Evolutionary conservation across 2,797 vertebrate species (phyloP).

Genomic region (Lepilemur septentrionalis): DNA sequence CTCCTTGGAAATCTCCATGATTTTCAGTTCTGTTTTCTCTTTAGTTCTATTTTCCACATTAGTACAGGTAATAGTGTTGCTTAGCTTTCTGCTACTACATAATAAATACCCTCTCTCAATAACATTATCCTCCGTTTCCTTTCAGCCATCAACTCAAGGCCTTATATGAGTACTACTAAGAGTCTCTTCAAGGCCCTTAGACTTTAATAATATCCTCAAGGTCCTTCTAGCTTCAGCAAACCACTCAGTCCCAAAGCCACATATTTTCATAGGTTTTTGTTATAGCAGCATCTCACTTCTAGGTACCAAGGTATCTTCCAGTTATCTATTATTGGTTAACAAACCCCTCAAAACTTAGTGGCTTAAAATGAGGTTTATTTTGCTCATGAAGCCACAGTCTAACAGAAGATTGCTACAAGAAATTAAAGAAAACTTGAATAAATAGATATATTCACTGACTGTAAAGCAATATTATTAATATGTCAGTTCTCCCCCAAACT

Average conservation of each 20-base stretch:
- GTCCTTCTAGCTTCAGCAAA: background rate
- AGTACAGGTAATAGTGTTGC: background rate
- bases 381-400: background rate
- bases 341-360: background rate
- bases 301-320: background rate
- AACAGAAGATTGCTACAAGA: background rate
- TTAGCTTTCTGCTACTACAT: background rate
- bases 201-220: background rate
- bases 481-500: background rate
- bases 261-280: background rate
- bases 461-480: background rate
- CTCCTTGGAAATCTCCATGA: background rate
- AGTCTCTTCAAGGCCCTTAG: background rate
- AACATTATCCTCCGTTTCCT: background rate
- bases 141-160: background rate
- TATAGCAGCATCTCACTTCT: background rate
- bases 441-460: background rate
- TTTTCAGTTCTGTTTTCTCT: background rate
- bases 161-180: background rate
- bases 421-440: background rate
- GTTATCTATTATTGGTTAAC: background rate
- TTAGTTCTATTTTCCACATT: background rate
- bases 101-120: background rate
- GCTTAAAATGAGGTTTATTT: background rate
- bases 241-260: background rate